Evolutionary conservation across 1,140 invertebrate genomes (phyloP).

Genomic region (Drosophila dunni): DNA sequence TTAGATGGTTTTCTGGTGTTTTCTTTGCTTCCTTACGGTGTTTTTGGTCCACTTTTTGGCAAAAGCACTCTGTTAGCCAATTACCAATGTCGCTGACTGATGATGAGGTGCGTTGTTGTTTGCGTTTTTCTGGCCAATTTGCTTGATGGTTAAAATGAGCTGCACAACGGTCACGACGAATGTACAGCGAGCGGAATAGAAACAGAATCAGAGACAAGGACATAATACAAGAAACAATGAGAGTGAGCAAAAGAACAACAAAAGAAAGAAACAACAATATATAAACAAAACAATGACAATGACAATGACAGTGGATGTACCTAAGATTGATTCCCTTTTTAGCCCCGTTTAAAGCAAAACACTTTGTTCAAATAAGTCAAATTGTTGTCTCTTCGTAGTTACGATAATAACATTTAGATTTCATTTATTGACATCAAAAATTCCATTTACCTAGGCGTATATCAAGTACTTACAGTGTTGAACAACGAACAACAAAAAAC

Average conservation of each 20-base stretch:
- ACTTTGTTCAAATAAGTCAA: not conserved
- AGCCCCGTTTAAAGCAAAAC: not conserved
- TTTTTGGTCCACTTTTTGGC: conserved; percentile 17
- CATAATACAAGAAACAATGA: conserved; percentile 16
- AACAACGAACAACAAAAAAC: conserved; percentile 39
- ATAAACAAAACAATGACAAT: conserved; percentile 39
- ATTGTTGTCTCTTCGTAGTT: conserved; percentile 24
- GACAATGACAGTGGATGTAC: conserved; percentile 14
- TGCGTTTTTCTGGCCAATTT: conserved; percentile 64
- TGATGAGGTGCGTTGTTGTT: conserved; percentile 58
- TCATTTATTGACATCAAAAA: conserved; percentile 80
- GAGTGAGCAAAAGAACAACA: conserved; percentile 7
- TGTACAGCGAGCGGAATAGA: conserved; percentile 38
- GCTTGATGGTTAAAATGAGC: conserved; percentile 60
- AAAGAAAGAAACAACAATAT: conserved; percentile 10
- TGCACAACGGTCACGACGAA: conserved; percentile 27
- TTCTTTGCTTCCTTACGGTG: conserved; percentile 26
- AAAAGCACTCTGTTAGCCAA: conserved; percentile 69
- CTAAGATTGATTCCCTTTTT: conserved; percentile 38
- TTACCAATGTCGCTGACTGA: conserved; percentile 75
- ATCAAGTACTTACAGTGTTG: conserved; percentile 31
- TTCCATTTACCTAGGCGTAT: conserved; percentile 66
- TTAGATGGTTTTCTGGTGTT: conserved; percentile 27
- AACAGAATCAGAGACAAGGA: conserved; percentile 37
- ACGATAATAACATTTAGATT: conserved; percentile 75